phyloP scores from a whole-genome alignment of 2,888 invertebrate species.

The Polymixis lichenea region DNA sequence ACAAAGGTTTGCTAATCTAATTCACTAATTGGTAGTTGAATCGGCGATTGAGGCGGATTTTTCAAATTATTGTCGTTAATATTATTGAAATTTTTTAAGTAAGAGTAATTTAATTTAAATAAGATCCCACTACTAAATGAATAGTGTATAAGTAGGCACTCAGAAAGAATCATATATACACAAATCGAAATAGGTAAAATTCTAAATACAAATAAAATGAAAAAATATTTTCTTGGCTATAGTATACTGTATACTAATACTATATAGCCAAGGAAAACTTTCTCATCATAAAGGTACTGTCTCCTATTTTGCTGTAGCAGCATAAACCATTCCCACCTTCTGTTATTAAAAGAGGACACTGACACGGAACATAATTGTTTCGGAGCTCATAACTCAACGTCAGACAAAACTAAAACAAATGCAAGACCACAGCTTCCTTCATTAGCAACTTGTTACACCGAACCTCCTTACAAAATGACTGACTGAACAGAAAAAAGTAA shows the following conservation, averaged over 20 bases:
- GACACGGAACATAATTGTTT: constrained; percentile 60
- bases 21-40: not conserved
- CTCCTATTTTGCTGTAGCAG: constrained; percentile 15
- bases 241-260: no score
- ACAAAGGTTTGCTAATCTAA: no score
- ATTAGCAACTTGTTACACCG: constrained; percentile 57
- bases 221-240: no score
- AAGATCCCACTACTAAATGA: not conserved
- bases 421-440: constrained; percentile 54
- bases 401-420: constrained; percentile 61
- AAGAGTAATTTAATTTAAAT: fast-evolving
- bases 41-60: not conserved
- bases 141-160: not conserved
- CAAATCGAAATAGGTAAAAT: not conserved
- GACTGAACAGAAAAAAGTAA: constrained; percentile 15
- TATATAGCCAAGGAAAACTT: not conserved
- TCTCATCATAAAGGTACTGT: not conserved
- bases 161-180: not conserved
- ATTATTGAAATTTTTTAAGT: not conserved
- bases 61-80: not conserved
- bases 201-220: not conserved
- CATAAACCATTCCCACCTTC: constrained; percentile 8
- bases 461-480: constrained; percentile 29
- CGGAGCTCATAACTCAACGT: constrained; percentile 63
- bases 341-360: constrained; percentile 52